phyloP scores from a whole-genome alignment of 2,888 invertebrate species.

The Tholera decimalis region DNA sequence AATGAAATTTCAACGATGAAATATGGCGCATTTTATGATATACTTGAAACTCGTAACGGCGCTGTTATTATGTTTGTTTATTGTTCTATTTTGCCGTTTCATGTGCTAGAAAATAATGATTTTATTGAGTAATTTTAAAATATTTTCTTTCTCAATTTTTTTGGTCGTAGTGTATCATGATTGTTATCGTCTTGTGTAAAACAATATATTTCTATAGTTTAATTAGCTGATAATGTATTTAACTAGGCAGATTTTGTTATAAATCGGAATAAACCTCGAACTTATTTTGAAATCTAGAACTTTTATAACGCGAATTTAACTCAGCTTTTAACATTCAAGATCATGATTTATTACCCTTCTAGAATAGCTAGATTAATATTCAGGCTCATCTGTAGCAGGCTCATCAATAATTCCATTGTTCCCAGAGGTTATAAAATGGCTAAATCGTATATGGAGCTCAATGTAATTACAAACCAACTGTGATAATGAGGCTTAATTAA shows the following conservation, averaged over 20 bases:
- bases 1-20: constrained; percentile 79
- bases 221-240: neutral
- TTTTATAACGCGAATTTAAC: constrained; percentile 25
- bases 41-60: constrained; percentile 43
- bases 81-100: constrained; percentile 25
- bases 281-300: constrained; percentile 11
- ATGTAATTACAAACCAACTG: constrained; percentile 51
- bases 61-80: constrained; percentile 25
- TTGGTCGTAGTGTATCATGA: neutral
- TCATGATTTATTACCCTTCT: constrained; percentile 53
- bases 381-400: constrained; percentile 14
- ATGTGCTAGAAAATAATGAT: constrained; percentile 10
- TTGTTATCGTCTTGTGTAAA: neutral
- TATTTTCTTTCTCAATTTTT: neutral
- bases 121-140: constrained; percentile 19
- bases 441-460: constrained; percentile 14
- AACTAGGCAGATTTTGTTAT: neutral
- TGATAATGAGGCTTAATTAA: constrained; percentile 70
- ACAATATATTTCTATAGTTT: neutral
- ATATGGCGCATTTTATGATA: constrained; percentile 77
- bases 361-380: constrained; percentile 49
- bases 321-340: constrained; percentile 33
- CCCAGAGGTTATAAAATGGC: constrained; percentile 35
- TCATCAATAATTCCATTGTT: constrained; percentile 48
- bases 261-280: neutral